Percentiles rank a stretch among this genome's conserved stretches.
phyloP scores from a whole-genome alignment of 2,888 invertebrate genomes.

The Crepidodera aurea region DNA sequence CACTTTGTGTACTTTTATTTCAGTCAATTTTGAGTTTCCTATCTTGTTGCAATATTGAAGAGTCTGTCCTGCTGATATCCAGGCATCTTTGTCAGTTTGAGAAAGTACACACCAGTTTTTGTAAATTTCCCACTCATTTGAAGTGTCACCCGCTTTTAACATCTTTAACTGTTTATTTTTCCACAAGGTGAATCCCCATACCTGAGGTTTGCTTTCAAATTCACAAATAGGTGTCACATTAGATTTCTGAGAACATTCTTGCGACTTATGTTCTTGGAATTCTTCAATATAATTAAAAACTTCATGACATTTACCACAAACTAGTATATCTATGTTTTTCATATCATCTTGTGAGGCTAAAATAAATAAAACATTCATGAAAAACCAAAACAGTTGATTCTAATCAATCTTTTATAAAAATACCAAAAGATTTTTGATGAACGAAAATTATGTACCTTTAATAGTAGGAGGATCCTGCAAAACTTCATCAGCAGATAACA shows the following conservation, averaged over 20 bases:
- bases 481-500: conserved; percentile 43
- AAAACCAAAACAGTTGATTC: too few species aligned
- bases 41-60: conserved; percentile 76
- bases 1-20: conserved; percentile 53
- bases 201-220: conserved; percentile 81
- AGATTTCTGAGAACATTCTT: conserved; percentile 67
- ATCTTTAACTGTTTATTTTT: conserved; percentile 69
- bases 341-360: conserved; percentile 80
- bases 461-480: conserved; percentile 46
- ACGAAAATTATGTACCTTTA: conserved; percentile 46
- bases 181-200: conserved; percentile 87
- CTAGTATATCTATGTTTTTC: conserved; percentile 78
- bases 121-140: conserved; percentile 73
- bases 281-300: conserved; percentile 83
- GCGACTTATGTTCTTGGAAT: conserved; percentile 76
- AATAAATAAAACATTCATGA: too few species aligned
- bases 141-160: conserved; percentile 63
- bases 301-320: conserved; percentile 84
- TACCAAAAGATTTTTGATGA: too few species aligned
- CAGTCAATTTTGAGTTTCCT: conserved; percentile 72
- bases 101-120: conserved; percentile 86
- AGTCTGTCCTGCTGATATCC: conserved; percentile 82
- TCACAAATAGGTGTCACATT: conserved; percentile 69
- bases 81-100: conserved; percentile 74
- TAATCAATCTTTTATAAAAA: too few species aligned